Percentiles rank a stretch among this genome's conserved stretches.
Evolutionary conservation across 2,113 vertebrate species (phyloP).

Genomic region (Neoarius graeffei): DNA sequence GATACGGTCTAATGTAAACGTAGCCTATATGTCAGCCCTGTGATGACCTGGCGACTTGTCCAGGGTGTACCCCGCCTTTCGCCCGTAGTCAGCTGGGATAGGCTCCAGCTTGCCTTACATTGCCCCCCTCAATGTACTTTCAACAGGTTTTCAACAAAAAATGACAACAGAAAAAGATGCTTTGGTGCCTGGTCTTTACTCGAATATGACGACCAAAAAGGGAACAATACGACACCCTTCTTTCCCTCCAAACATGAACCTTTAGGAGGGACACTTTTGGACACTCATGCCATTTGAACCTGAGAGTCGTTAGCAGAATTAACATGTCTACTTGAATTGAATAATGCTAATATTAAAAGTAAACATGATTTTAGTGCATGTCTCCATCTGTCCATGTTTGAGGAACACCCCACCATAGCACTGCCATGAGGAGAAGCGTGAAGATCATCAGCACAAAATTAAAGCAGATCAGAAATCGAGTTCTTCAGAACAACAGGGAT

Average conservation of each 20-base stretch:
- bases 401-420: not conserved
- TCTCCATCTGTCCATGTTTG: not conserved
- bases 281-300: not conserved
- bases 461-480: conserved; percentile 79
- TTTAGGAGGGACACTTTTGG: not conserved
- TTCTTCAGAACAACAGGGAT: conserved; percentile 62
- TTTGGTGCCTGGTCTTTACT: not conserved
- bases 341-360: not conserved
- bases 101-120: too few relatives aligned
- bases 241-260: not conserved
- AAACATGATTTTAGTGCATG: not conserved
- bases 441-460: conserved; percentile 85
- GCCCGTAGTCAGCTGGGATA: too few relatives aligned
- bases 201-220: not conserved
- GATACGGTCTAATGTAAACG: too few relatives aligned
- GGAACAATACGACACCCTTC: not conserved
- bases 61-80: too few relatives aligned
- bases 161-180: not conserved
- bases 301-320: not conserved
- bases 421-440: conserved; percentile 58
- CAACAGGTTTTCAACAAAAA: not conserved
- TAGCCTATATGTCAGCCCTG: too few relatives aligned
- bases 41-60: too few relatives aligned
- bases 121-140: not conserved
- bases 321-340: not conserved